Conservation (phyloP, 2,888 invertebrate genomes). For the Cabera pusaria region DNA sequence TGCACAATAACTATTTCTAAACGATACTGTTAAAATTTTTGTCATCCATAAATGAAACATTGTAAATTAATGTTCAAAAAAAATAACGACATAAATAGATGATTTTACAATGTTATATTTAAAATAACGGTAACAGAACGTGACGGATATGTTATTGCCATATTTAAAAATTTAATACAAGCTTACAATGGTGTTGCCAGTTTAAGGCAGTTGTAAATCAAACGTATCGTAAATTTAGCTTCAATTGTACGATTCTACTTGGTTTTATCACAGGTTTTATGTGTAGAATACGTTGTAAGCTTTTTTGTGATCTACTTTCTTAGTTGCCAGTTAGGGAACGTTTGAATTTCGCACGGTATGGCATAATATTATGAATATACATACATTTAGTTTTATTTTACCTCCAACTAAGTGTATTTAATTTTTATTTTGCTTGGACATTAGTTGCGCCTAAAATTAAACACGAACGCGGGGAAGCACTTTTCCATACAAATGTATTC, state of each 20-base stretch:
- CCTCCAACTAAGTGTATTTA: too few relatives aligned
- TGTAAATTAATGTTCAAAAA: conserved; percentile 29
- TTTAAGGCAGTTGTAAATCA: conserved; percentile 73
- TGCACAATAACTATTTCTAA: conserved; percentile 3
- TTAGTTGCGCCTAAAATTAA: too few relatives aligned
- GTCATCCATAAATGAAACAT: conserved; percentile 14
- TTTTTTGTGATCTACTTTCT: too few relatives aligned
- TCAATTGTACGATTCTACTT: conserved; percentile 42
- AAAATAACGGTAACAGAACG: conserved; percentile 62
- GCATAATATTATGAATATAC: too few relatives aligned
- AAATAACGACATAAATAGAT: conserved; percentile 46
- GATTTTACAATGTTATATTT: conserved; percentile 58
- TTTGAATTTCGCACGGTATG: too few relatives aligned
- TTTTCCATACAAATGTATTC: too few relatives aligned
- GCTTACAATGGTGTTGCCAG: conserved; percentile 65
- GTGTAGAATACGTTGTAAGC: conserved; percentile 56
- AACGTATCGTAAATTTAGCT: conserved; percentile 59
- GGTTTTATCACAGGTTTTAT: conserved; percentile 45
- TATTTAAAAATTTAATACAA: conserved; percentile 72
- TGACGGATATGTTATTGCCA: conserved; percentile 69
- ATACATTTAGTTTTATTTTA: too few relatives aligned
- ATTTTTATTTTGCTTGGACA: too few relatives aligned
- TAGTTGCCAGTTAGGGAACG: too few relatives aligned
- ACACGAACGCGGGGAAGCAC: too few relatives aligned
- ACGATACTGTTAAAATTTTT: too few relatives aligned